These are phyloP conservation scores for Drosophila chauvacae DNA, from an alignment of 1,140 invertebrate genomes.

Conservation along the genomic window DNA sequence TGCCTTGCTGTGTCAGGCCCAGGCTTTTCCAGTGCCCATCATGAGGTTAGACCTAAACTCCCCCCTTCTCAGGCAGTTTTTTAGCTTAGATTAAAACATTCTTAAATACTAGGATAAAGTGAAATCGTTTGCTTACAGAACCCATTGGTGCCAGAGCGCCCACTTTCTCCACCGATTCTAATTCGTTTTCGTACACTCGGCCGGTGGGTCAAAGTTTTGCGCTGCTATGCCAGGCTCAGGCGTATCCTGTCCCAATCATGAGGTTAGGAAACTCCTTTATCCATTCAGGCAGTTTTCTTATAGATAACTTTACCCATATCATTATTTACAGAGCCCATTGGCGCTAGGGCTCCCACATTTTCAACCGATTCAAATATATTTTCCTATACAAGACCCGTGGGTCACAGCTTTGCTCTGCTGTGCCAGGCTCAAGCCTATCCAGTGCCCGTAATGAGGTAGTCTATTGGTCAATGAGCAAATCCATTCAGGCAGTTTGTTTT, in stretches of 20 bases:
- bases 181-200: conserved; percentile 48
- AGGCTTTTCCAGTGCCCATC: conserved; percentile 89
- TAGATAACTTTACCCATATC: background rate
- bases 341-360: conserved; percentile 62
- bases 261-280: conserved; percentile 30
- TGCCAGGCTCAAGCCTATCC: conserved; percentile 92
- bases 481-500: conserved; percentile 50
- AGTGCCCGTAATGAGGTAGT: conserved; percentile 84
- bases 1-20: conserved; percentile 89
- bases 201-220: conserved; percentile 86
- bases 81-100: conserved; percentile 25
- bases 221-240: conserved; percentile 92
- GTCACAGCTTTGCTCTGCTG: conserved; percentile 88
- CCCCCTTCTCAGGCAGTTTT: conserved; percentile 56
- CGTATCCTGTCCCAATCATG: conserved; percentile 86
- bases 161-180: conserved; percentile 64
- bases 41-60: conserved; percentile 86
- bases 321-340: conserved; percentile 58
- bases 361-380: conserved; percentile 57
- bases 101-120: background rate
- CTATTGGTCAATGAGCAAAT: background rate
- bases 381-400: conserved; percentile 46
- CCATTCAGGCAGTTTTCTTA: conserved; percentile 57
- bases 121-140: conserved; percentile 33
- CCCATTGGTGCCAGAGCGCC: conserved; percentile 66